Percentiles rank a stretch among this genome's conserved stretches.
These are phyloP conservation scores for Alexandromys oeconomus DNA, from an alignment of 2,797 vertebrate species.

Conservation along the genomic window DNA sequence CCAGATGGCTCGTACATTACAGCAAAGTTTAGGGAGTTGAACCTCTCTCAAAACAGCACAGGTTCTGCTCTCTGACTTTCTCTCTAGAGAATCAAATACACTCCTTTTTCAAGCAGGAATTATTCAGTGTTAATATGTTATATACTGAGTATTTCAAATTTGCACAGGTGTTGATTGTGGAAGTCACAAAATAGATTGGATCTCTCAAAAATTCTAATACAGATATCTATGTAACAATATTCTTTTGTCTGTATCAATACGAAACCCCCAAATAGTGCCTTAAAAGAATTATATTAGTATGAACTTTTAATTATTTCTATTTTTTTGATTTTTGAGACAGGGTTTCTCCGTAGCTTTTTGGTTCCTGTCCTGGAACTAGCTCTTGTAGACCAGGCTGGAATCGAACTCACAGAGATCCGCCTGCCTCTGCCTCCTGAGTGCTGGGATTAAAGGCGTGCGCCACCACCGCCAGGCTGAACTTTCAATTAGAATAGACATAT, in stretches of 20 bases:
- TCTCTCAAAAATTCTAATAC: conserved; percentile 3
- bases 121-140: background rate
- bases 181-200: background rate
- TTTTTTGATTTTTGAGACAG: no score
- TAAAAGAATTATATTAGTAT: background rate
- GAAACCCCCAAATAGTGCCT: background rate
- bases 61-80: background rate
- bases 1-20: background rate
- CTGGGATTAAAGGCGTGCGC: no score
- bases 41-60: background rate
- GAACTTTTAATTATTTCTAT: background rate
- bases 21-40: background rate
- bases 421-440: no score
- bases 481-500: background rate
- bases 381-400: no score
- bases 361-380: no score
- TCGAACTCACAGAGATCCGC: no score
- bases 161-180: background rate
- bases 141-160: background rate
- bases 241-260: background rate
- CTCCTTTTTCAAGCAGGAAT: conserved; percentile 13
- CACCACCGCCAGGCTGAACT: background rate
- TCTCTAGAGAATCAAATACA: background rate
- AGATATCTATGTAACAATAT: background rate
- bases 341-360: no score